Evolutionary conservation across 2,888 invertebrate species (phyloP).

Genomic region (Pyrrhosoma nymphula): DNA sequence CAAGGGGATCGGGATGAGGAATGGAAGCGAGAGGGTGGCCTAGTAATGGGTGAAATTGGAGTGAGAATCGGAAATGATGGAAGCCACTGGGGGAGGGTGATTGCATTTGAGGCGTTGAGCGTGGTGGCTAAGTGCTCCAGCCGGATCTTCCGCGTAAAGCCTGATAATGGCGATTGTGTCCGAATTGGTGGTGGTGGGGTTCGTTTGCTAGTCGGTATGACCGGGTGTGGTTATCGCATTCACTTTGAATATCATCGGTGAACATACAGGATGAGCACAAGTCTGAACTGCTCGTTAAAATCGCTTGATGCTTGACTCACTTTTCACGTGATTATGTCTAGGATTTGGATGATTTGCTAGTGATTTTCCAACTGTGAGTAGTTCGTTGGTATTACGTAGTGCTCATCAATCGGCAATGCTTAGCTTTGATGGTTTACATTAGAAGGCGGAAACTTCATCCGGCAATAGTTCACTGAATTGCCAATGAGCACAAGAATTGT

Average conservation of each 20-base stretch:
- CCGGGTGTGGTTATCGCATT: background rate
- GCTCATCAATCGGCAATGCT: no score
- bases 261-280: background rate
- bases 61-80: constrained; percentile 47
- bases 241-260: background rate
- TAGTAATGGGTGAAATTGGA: constrained; percentile 46
- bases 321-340: background rate
- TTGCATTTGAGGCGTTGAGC: background rate
- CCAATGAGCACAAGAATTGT: no score
- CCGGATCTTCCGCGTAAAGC: background rate
- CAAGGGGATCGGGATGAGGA: background rate
- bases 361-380: background rate
- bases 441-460: no score
- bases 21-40: constrained; percentile 30
- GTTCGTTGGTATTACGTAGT: no score
- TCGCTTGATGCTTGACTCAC: background rate
- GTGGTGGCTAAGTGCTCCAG: background rate
- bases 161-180: constrained; percentile 5
- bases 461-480: no score
- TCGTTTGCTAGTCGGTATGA: background rate
- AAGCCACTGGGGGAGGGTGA: background rate
- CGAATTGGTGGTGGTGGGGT: background rate
- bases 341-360: background rate
- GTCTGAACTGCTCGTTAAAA: background rate
- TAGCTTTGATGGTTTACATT: no score